phyloP scores from a whole-genome alignment of 2,113 vertebrate genomes.

The Pseudorectes ferrugineus region DNA sequence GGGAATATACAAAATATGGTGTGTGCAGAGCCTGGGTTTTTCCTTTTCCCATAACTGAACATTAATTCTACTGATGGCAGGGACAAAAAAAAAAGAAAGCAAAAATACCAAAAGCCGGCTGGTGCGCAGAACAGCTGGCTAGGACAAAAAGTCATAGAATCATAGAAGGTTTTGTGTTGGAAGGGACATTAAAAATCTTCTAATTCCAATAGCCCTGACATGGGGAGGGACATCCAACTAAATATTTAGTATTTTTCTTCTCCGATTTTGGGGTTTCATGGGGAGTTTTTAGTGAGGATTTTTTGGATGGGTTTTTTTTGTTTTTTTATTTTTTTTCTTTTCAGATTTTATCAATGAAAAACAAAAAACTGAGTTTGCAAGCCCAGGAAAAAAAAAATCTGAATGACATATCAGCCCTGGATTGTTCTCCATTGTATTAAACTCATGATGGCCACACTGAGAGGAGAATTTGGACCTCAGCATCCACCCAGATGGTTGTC shows the following conservation, averaged over 20 bases:
- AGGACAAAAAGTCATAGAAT: neutral
- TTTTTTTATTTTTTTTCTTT: neutral
- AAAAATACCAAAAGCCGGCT: accelerated
- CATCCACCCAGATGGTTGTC: neutral
- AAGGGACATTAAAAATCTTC: neutral
- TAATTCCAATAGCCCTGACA: neutral
- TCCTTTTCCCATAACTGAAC: neutral
- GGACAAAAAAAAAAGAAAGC: neutral
- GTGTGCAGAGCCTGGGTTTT: neutral
- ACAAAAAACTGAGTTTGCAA: neutral
- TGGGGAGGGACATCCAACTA: neutral
- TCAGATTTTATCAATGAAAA: neutral
- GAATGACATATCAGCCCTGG: neutral
- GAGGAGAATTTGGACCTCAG: neutral
- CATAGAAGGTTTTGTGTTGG: neutral
- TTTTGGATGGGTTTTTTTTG: neutral
- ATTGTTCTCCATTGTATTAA: neutral
- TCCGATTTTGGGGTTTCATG: neutral
- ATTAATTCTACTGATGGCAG: neutral
- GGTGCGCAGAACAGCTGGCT: neutral
- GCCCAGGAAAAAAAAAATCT: accelerated
- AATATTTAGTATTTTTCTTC: neutral
- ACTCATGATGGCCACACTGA: neutral
- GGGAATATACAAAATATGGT: neutral
- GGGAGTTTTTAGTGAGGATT: accelerated